Base-by-base conservation (phyloP, 2,113 vertebrate genomes). In the Oncorhynchus clarkii region DNA sequence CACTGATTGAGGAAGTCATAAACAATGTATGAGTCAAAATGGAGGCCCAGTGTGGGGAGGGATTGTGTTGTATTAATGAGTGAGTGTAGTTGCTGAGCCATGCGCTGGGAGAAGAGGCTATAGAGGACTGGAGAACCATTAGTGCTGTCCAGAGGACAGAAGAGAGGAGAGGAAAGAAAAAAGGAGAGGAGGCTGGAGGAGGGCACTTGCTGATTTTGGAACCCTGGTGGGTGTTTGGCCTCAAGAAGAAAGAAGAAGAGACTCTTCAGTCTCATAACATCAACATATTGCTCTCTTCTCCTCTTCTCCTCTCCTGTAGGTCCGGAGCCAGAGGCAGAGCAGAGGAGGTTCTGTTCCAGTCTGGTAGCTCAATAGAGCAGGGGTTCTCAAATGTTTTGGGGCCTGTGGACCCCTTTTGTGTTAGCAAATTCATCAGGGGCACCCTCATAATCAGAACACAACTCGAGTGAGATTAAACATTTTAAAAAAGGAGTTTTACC, bases 141-240 rank as follows among this genome's bases (percentile, higher is more conserved):
- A 90, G 85, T 72, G 72, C 60, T 82, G 82, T 77, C 87, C 83
- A 84, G 81, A 60, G 85, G 87, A 76, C 80, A 80, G 80, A 66
- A 4, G 26, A 26, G 64, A 66, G 22, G 45, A 11, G 12, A 12
- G 20, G 34, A 26, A 20, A 70, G n/a, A 24, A 48, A 2, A 49
- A 39, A 8, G 22, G 31, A 49, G 22, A 20, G 31, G 22, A 24
- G n/a, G 69, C 20, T 13, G 67, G 64, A 54, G 39, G 62, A 11
- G 64, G 80, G 76, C 78, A 74, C 54, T 20, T 14, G 18, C 54
- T 57, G 54, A 20, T 9, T 45, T 57, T 7, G 18, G 54, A 57
- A 20, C 18, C 9, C 39, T 45, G 9, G 39, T 45, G 9, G 2
- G 39, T 45, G 39, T 45, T 45, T 45, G 39, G 39, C 39, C 39